Evolutionary conservation across 2,888 invertebrate genomes (phyloP).

Genomic region (Muschampia plurimacula): DNA sequence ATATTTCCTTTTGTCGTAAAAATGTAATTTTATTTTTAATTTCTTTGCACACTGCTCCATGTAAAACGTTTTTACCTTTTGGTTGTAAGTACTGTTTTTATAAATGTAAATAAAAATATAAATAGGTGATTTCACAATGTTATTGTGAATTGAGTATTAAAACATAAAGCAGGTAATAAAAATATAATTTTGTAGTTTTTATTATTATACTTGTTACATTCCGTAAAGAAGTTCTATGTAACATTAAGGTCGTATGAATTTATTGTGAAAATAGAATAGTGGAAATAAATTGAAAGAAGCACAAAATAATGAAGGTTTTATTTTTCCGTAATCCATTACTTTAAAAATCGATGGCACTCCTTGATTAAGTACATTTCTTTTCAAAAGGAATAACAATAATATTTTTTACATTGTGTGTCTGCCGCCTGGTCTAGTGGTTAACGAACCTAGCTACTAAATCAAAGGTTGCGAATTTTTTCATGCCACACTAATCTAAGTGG

Average conservation of each 20-base stretch:
- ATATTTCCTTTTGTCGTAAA: neutral
- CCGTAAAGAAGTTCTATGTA: slow-evolving; percentile 59
- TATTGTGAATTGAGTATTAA: slow-evolving; percentile 56
- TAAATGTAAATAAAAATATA: slow-evolving; percentile 65
- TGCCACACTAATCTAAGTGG: no score
- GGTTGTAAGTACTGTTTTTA: slow-evolving; percentile 52
- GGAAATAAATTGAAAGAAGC: slow-evolving; percentile 45
- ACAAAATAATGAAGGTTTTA: slow-evolving; percentile 15
- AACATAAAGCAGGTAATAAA: slow-evolving; percentile 55
- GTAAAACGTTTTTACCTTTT: slow-evolving; percentile 53
- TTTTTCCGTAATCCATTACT: neutral
- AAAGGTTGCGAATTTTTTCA: no score
- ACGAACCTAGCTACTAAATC: no score
- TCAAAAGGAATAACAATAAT: no score
- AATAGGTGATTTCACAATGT: slow-evolving; percentile 58
- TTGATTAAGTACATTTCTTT: no score
- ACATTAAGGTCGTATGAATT: slow-evolving; percentile 52
- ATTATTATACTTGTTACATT: slow-evolving; percentile 72
- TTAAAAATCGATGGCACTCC: no score
- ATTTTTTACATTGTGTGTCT: no score
- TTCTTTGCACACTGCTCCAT: slow-evolving; percentile 53
- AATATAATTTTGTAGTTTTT: slow-evolving; percentile 57
- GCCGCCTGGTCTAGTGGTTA: no score
- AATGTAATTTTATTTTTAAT: neutral
- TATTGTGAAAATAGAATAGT: slow-evolving; percentile 56